Conservation (phyloP, 2,888 invertebrate species). For the Macropis europaea region DNA sequence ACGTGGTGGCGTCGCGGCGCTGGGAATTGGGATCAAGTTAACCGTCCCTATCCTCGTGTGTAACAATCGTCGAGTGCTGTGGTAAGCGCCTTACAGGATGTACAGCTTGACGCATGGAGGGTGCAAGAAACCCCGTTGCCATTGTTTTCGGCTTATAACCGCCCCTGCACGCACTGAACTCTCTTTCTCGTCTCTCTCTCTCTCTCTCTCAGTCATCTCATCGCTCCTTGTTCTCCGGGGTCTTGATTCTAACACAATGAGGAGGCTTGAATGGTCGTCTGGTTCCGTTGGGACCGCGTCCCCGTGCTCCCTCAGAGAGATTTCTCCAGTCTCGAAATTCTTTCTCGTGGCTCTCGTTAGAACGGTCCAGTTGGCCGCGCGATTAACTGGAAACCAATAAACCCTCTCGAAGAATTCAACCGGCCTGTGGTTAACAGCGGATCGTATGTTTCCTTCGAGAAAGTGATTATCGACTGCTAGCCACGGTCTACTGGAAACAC, state of each 20-base stretch:
- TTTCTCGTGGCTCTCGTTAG: constrained; percentile 58
- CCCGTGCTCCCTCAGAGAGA: neutral
- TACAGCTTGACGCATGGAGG: constrained; percentile 61
- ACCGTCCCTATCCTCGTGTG: constrained; percentile 50
- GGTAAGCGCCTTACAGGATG: constrained; percentile 65
- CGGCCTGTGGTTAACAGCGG: constrained; percentile 18
- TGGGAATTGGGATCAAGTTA: constrained; percentile 60
- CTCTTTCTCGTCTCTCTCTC: constrained; percentile 3
- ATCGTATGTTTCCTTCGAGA: constrained; percentile 39
- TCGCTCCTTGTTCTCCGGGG: constrained; percentile 23
- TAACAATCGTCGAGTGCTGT: constrained; percentile 59
- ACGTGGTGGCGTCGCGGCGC: constrained; percentile 46
- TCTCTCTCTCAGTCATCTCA: constrained; percentile 22
- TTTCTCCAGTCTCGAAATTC: constrained; percentile 46
- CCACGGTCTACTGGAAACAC: constrained; percentile 6
- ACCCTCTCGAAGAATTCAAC: constrained; percentile 19
- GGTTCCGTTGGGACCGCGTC: constrained; percentile 24
- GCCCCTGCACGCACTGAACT: constrained; percentile 52
- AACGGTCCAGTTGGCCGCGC: constrained; percentile 63
- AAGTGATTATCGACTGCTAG: constrained; percentile 24
- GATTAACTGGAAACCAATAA: constrained; percentile 73
- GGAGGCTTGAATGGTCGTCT: constrained; percentile 47
- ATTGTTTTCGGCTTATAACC: constrained; percentile 73
- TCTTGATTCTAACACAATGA: constrained; percentile 57
- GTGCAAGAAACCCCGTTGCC: constrained; percentile 59